A percentile compares a stretch with the other conserved stretches of the same genome.
Evolutionary conservation across 2,113 vertebrate species (phyloP).

Genomic region (Pelusios castaneus): DNA sequence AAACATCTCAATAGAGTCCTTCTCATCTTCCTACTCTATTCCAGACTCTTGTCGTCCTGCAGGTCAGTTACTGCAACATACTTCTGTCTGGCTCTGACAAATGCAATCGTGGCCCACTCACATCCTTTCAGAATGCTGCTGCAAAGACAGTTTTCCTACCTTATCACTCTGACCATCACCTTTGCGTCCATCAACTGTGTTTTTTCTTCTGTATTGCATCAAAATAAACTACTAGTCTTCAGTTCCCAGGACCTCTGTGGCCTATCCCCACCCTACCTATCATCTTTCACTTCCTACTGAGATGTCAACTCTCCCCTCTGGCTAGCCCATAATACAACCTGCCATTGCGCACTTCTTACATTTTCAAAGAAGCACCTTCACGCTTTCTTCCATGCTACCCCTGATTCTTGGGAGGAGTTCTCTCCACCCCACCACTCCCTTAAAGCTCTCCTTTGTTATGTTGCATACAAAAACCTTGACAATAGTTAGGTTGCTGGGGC

Average conservation of each 20-base stretch:
- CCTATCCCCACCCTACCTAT: not conserved
- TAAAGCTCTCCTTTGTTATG: not conserved
- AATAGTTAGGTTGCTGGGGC: not conserved
- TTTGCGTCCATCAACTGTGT: not conserved
- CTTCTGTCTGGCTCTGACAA: not conserved
- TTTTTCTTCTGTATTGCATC: not conserved
- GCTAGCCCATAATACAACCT: not conserved
- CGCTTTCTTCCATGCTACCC: not conserved
- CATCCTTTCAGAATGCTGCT: not conserved
- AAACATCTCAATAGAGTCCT: not conserved
- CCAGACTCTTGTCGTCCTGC: not conserved
- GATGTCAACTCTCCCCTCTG: not conserved
- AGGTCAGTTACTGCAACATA: not conserved
- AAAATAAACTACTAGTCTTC: not conserved
- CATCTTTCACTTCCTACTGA: not conserved
- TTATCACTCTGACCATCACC: not conserved
- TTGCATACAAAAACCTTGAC: not conserved
- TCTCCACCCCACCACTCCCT: not conserved
- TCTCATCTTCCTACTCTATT: not conserved
- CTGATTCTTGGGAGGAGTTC: not conserved
- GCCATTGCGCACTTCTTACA: not conserved
- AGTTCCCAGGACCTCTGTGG: not conserved
- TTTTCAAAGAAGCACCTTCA: not conserved
- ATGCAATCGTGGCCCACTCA: not conserved
- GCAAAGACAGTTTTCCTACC: not conserved